Conservation (phyloP, 2,888 invertebrate species). For the Dicyrtoma fusca region DNA sequence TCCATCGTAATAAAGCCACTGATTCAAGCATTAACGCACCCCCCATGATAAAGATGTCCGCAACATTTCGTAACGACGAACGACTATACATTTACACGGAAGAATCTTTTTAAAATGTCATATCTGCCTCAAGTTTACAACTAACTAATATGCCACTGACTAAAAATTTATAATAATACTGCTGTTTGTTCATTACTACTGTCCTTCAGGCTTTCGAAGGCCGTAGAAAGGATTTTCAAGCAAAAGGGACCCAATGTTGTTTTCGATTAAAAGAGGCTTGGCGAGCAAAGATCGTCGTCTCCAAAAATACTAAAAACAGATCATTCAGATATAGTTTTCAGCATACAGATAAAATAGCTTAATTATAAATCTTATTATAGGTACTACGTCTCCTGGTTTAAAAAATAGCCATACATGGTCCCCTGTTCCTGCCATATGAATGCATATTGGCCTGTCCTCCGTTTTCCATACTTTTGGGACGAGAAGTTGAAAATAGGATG, state of each 20-base stretch:
- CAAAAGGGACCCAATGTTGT: constrained; percentile 88
- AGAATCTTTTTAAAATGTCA: background rate
- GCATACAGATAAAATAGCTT: background rate
- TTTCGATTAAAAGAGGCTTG: constrained; percentile 84
- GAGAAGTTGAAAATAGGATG: constrained; percentile 82
- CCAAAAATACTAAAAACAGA: constrained; percentile 78
- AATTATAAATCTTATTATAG: background rate
- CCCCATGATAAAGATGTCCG: constrained; percentile 99
- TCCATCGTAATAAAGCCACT: constrained; percentile 90
- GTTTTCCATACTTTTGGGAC: constrained; percentile 79
- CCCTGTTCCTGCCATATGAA: constrained; percentile 96
- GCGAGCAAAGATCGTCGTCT: constrained; percentile 86
- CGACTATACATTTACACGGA: constrained; percentile 65
- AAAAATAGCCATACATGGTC: constrained; percentile 75
- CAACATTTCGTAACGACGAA: constrained; percentile 90
- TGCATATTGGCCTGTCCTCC: constrained; percentile 78
- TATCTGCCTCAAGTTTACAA: too few relatives aligned
- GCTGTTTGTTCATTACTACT: constrained; percentile 68
- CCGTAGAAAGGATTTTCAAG: constrained; percentile 98
- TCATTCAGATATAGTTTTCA: background rate
- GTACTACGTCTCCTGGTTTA: background rate
- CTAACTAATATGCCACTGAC: constrained; percentile 2
- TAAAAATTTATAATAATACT: background rate
- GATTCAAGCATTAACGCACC: constrained; percentile 94
- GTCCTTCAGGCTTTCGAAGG: constrained; percentile 80